These are phyloP conservation scores for Elachura formosa DNA, from an alignment of 2,113 vertebrate species.

Conservation along the genomic window DNA sequence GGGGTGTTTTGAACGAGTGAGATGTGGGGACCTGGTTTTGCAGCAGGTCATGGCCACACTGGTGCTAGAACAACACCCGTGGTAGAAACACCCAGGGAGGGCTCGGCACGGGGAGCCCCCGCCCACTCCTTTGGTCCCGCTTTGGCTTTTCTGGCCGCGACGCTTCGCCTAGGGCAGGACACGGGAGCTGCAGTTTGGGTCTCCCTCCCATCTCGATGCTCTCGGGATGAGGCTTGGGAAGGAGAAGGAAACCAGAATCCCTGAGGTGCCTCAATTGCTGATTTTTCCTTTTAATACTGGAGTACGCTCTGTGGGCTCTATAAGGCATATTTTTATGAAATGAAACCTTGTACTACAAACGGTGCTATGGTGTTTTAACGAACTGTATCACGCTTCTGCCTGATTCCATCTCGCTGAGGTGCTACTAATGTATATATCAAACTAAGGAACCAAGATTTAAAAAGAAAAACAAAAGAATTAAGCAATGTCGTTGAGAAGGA, in stretches of 20 bases:
- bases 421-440: constrained; percentile 58
- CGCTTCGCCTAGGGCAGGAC: neutral
- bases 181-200: fast-evolving
- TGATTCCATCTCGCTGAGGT: constrained; percentile 74
- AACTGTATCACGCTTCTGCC: constrained; percentile 64
- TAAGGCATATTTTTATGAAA: constrained; percentile 72
- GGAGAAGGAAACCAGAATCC: constrained; percentile 41
- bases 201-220: neutral
- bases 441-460: constrained; percentile 30
- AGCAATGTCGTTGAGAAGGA: constrained; percentile 31
- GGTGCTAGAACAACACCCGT: constrained; percentile 68
- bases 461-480: neutral
- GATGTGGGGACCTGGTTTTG: neutral
- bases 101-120: neutral
- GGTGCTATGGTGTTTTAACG: constrained; percentile 78
- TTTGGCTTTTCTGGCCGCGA: neutral
- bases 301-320: constrained; percentile 66
- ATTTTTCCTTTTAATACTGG: constrained; percentile 70
- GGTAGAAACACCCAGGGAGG: neutral
- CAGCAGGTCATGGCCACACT: constrained; percentile 48
- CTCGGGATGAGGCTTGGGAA: neutral
- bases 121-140: neutral
- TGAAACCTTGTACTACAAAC: constrained; percentile 70
- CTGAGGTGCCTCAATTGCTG: constrained; percentile 65
- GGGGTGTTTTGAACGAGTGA: neutral